These are phyloP conservation scores for Blera fallax DNA, from an alignment of 2,888 invertebrate genomes.

Conservation along the genomic window DNA sequence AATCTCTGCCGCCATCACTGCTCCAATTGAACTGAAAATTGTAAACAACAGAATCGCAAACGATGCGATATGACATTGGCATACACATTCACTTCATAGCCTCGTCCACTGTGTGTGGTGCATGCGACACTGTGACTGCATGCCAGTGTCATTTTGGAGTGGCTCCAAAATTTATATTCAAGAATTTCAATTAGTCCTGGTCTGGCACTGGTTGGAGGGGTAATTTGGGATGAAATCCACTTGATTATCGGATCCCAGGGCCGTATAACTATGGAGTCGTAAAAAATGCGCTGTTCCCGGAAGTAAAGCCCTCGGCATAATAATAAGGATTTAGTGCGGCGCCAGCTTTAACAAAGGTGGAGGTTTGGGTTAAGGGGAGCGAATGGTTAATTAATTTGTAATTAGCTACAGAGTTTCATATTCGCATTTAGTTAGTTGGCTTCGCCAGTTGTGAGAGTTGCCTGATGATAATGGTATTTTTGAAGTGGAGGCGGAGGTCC, in stretches of 20 bases:
- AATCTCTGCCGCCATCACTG: background rate
- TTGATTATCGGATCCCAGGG: constrained; percentile 45
- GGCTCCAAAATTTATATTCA: constrained; percentile 50
- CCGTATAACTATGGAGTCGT: constrained; percentile 32
- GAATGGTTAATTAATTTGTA: constrained; percentile 70
- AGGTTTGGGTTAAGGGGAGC: constrained; percentile 16
- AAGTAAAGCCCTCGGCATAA: constrained; percentile 54
- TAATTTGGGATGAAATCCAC: constrained; percentile 55
- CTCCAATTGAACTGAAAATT: constrained; percentile 10
- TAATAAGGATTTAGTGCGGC: constrained; percentile 44
- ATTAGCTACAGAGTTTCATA: constrained; percentile 70
- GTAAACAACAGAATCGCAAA: constrained; percentile 14
- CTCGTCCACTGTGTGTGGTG: background rate
- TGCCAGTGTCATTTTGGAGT: constrained; percentile 57
- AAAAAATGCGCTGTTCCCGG: constrained; percentile 25
- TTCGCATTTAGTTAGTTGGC: constrained; percentile 51
- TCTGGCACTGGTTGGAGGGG: constrained; percentile 9
- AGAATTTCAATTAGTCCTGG: constrained; percentile 55
- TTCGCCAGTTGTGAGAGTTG: constrained; percentile 6
- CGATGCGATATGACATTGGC: constrained; percentile 36
- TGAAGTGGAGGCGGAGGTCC: background rate
- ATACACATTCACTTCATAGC: constrained; percentile 37
- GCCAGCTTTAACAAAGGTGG: background rate
- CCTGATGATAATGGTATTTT: constrained; percentile 42
- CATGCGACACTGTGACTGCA: background rate